A percentile compares a stretch with the other conserved stretches of the same genome.
Conservation (phyloP, 2,113 vertebrate genomes). For the Perca flavescens region DNA sequence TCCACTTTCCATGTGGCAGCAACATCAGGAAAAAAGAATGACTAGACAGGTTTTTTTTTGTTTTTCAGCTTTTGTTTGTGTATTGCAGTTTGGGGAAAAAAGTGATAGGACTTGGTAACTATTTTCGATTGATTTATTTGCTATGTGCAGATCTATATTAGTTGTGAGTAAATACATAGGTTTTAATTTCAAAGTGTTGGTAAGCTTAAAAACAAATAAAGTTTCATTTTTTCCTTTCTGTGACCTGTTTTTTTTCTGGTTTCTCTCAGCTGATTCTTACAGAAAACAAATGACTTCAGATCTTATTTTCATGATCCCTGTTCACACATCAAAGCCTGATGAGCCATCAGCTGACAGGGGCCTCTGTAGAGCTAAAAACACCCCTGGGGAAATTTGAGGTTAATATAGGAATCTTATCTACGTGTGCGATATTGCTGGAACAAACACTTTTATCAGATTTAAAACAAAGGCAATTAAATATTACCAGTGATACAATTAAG, state of each 20-base stretch:
- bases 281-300: neutral
- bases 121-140: conserved; percentile 81
- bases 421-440: neutral
- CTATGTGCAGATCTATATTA: conserved; percentile 84
- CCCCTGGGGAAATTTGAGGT: neutral
- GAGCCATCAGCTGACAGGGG: neutral
- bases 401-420: conserved; percentile 26
- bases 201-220: conserved; percentile 82
- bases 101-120: conserved; percentile 74
- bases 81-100: conserved; percentile 72
- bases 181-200: conserved; percentile 81
- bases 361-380: neutral
- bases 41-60: conserved; percentile 29
- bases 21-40: conserved; percentile 60
- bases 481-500: neutral
- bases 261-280: neutral
- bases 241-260: conserved; percentile 46
- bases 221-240: conserved; percentile 80
- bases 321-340: neutral
- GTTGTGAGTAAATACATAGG: conserved; percentile 81
- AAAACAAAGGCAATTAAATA: conserved; percentile 1
- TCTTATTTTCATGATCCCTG: neutral
- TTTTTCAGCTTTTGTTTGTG: conserved; percentile 72
- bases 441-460: neutral
- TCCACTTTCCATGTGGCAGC: conserved; percentile 57